Evolutionary conservation across 2,888 invertebrate species (phyloP).

Genomic region (Callyntrura guangdongensis): DNA sequence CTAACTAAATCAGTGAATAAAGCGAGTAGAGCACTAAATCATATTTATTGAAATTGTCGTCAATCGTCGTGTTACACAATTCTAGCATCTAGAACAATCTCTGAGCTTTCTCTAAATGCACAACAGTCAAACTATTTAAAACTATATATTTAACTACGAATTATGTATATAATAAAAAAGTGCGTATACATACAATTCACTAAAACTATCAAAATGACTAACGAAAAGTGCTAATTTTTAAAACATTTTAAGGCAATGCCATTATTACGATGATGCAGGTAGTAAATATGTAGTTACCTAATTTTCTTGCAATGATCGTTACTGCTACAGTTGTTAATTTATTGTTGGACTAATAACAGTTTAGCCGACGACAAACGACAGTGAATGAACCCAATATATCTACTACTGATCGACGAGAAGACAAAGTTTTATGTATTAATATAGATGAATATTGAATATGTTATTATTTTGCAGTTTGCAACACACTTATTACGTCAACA

Average conservation of each 20-base stretch:
- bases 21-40: not conserved
- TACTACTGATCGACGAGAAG: no score
- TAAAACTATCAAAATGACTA: conserved; percentile 56
- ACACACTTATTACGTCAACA: not conserved
- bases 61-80: conserved; percentile 14
- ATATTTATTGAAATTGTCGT: not conserved
- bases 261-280: not conserved
- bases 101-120: conserved; percentile 74
- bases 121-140: conserved; percentile 57
- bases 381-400: no score
- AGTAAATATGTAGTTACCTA: no score
- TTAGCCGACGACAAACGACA: no score
- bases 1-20: not conserved
- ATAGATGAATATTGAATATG: no score
- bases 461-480: not conserved
- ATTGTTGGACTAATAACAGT: no score
- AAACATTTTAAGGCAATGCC: not conserved
- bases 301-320: no score
- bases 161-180: not conserved
- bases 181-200: conserved; percentile 24
- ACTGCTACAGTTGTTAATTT: not conserved
- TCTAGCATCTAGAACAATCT: conserved; percentile 67
- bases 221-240: conserved; percentile 64
- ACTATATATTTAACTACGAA: conserved; percentile 1
- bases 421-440: no score